Conservation (phyloP, 2,113 vertebrate species). For the Riparia riparia region DNA sequence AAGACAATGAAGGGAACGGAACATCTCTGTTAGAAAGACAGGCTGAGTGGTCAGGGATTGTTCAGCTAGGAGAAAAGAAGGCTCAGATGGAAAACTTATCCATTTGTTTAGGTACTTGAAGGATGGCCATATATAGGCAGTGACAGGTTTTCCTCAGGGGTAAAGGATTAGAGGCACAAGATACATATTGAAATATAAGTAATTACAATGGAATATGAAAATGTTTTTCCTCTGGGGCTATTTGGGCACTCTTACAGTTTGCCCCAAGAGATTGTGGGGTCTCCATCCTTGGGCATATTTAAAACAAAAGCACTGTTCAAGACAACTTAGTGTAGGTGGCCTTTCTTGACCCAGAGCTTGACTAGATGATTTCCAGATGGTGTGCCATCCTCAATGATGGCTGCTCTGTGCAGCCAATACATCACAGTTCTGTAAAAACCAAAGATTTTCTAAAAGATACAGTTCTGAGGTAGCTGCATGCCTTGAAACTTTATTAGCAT, state of each 20-base stretch:
- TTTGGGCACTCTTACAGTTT: neutral
- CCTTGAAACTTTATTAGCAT: neutral
- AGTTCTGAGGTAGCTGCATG: neutral
- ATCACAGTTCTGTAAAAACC: neutral
- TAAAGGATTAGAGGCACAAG: neutral
- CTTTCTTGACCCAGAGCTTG: neutral
- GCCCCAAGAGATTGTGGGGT: neutral
- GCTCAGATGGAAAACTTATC: neutral
- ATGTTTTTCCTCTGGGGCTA: neutral
- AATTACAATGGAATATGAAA: neutral
- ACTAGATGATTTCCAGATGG: neutral
- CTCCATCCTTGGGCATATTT: neutral
- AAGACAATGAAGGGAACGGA: neutral
- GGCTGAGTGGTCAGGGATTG: neutral
- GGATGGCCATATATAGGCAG: fast-evolving
- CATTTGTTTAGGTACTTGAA: neutral
- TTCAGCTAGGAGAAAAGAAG: neutral
- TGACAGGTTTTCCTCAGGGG: neutral
- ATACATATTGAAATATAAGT: neutral
- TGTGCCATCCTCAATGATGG: neutral
- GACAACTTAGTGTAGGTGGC: neutral
- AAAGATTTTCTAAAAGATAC: neutral
- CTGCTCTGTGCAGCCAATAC: neutral
- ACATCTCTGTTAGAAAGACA: neutral
- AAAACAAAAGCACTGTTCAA: neutral